A percentile compares a stretch with the other conserved stretches of the same genome.
phyloP scores from a whole-genome alignment of 2,888 invertebrate genomes.

The Dolichomitus sp. region DNA sequence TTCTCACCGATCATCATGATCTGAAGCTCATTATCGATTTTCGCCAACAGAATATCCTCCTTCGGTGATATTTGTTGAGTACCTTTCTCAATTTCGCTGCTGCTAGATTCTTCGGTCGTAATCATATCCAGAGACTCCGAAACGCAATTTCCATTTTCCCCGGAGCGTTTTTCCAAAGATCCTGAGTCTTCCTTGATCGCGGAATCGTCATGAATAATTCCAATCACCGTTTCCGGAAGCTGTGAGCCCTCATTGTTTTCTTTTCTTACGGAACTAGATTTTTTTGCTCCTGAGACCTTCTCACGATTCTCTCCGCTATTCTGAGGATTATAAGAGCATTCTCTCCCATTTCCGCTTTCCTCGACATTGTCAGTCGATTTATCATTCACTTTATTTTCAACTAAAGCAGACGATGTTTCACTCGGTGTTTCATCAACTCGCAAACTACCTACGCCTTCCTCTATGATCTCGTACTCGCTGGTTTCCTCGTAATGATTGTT shows the following conservation, averaged over 20 bases:
- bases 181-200: slow-evolving; percentile 30
- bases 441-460: slow-evolving; percentile 73
- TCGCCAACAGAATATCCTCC: slow-evolving; percentile 24
- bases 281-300: slow-evolving; percentile 39
- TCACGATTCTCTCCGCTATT: slow-evolving; percentile 47
- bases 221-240: not conserved
- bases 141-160: slow-evolving; percentile 54
- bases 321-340: slow-evolving; percentile 68
- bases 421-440: slow-evolving; percentile 62
- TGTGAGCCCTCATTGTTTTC: slow-evolving; percentile 12
- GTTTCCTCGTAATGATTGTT: slow-evolving; percentile 58
- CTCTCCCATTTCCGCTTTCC: not conserved
- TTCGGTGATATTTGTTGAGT: not conserved
- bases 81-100: slow-evolving; percentile 50
- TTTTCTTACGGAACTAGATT: slow-evolving; percentile 38
- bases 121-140: slow-evolving; percentile 1
- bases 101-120: slow-evolving; percentile 40
- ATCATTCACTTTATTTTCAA: slow-evolving; percentile 20
- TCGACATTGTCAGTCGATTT: not conserved
- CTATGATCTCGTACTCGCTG: slow-evolving; percentile 68
- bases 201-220: not conserved
- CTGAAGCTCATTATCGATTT: slow-evolving; percentile 46
- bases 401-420: not conserved
- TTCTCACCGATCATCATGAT: slow-evolving; percentile 57
- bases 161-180: slow-evolving; percentile 1